Base-by-base conservation (phyloP, 2,113 vertebrate species). In the Osmerus mordax region DNA sequence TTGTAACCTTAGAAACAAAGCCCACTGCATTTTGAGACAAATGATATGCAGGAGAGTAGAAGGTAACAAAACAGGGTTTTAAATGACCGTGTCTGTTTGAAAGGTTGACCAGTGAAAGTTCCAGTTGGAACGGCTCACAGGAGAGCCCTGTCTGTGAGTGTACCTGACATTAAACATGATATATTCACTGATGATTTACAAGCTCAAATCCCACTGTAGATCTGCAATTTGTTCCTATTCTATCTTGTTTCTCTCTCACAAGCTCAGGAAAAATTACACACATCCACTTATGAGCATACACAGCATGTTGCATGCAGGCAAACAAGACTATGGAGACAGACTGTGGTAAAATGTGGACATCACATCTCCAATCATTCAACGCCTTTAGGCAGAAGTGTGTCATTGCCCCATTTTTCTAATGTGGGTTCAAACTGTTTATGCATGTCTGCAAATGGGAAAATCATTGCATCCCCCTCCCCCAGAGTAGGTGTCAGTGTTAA, bases 181-280 rank as follows among this genome's bases (percentile, higher is more conserved):
- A 78, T 76, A 80, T 82, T 78, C 83, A 78, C 70, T 62, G 75
- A 77, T 75, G 74, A 81, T 84, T 73, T 76, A 85, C 66, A 70
- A 74, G 61, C 75, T 70, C 66, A 77, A 70, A 68, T 81, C 78
- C 52, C 62, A 12, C 19, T 52, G 77, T 62, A 78, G 71, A 75
- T 69, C 70, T 68, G 36, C 53, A 60, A 73, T 54, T 6, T n/a
- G 3, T 12, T 41, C 28, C 18, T 11, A 23, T 62, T 19, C 4
- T 21, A 66, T 55, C 36, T 3, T 54, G 56, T 25, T 29, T 64
- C 28, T 8, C 6, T n/a, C 14, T 18, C 29, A 64, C 62, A n/a
- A 64, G 15, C 16, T 32, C 62, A 64, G 29, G 60, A 62, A 2
- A 28, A 28, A 25, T 47, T 47, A 9, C 41, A 47, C 9, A 2